Conservation (phyloP, 37 sponge, comb jelly and placozoan species). For the Chondrilla cf. caribensis region DNA sequence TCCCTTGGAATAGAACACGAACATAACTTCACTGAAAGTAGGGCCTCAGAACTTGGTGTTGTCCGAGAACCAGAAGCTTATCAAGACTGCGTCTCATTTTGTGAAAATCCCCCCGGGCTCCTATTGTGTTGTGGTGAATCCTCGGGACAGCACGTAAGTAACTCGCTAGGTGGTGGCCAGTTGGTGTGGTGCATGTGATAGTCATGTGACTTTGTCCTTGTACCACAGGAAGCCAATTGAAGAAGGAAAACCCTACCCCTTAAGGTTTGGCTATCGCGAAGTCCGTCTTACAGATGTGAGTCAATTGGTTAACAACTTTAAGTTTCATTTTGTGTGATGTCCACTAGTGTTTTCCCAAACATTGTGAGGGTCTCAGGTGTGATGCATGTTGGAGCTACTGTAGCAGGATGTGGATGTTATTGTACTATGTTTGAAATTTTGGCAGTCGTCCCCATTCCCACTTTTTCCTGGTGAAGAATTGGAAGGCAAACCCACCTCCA, state of each 20-base stretch:
- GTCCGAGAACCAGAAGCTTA: conserved; percentile 76
- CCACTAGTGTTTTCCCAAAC: not conserved
- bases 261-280: conserved; percentile 72
- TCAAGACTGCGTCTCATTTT: conserved; percentile 65
- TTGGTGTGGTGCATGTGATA: too few species aligned
- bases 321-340: not conserved
- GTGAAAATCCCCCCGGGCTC: conserved; percentile 80
- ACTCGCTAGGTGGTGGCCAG: too few species aligned
- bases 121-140: conserved; percentile 67
- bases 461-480: conserved; percentile 83
- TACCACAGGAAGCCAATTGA: conserved; percentile 46
- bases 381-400: too few species aligned
- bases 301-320: not conserved
- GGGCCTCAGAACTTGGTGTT: conserved; percentile 86
- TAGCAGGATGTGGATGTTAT: too few species aligned
- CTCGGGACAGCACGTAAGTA: conserved; percentile 58
- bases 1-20: conserved; percentile 88
- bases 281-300: conserved; percentile 73
- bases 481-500: conserved; percentile 52
- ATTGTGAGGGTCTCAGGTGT: too few species aligned
- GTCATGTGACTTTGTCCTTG: too few species aligned
- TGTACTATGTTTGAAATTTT: too few species aligned
- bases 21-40: conserved; percentile 67
- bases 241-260: conserved; percentile 66
- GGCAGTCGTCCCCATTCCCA: conserved; percentile 73